phyloP scores from a whole-genome alignment of 2,797 vertebrate species.

The Hybognathus amarus region DNA sequence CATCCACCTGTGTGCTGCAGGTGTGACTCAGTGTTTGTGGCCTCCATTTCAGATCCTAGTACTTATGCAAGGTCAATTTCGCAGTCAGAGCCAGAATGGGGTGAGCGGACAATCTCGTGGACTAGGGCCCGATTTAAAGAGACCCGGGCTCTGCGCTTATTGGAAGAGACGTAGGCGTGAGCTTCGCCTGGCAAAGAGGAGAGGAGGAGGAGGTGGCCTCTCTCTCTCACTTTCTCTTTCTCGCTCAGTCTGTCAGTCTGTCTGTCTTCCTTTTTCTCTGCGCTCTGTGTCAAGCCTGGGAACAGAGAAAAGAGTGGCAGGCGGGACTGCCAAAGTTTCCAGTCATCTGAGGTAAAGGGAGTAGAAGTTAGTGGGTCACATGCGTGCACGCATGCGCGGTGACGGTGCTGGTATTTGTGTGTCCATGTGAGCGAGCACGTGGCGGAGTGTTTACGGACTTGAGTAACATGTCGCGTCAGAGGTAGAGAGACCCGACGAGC shows the following conservation, averaged over 20 bases:
- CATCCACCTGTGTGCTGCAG: constrained; percentile 55
- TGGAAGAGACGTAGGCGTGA: constrained; percentile 71
- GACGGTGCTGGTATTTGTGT: constrained; percentile 34
- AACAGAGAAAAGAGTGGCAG: constrained; percentile 48
- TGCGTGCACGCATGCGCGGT: constrained; percentile 65
- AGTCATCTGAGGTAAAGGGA: constrained; percentile 82
- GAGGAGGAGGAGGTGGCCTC: constrained; percentile 36
- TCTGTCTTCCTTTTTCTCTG: constrained; percentile 36
- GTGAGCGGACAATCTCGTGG: constrained; percentile 21
- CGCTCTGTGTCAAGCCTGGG: background rate
- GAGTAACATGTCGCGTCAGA: constrained; percentile 68
- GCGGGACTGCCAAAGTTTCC: constrained; percentile 72
- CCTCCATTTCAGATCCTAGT: constrained; percentile 20
- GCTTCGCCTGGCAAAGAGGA: constrained; percentile 42
- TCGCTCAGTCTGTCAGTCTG: constrained; percentile 24
- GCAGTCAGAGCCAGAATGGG: constrained; percentile 18
- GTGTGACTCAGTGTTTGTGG: constrained; percentile 43
- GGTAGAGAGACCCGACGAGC: constrained; percentile 13
- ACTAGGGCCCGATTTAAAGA: constrained; percentile 75
- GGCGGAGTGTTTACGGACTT: constrained; percentile 64
- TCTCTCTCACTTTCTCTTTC: constrained; percentile 37
- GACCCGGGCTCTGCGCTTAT: constrained; percentile 79
- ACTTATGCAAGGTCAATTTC: background rate
- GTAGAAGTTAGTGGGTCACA: constrained; percentile 80
- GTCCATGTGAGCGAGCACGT: constrained; percentile 54